These are phyloP conservation scores for Nebria salina DNA, from an alignment of 2,888 invertebrate species.

Conservation along the genomic window DNA sequence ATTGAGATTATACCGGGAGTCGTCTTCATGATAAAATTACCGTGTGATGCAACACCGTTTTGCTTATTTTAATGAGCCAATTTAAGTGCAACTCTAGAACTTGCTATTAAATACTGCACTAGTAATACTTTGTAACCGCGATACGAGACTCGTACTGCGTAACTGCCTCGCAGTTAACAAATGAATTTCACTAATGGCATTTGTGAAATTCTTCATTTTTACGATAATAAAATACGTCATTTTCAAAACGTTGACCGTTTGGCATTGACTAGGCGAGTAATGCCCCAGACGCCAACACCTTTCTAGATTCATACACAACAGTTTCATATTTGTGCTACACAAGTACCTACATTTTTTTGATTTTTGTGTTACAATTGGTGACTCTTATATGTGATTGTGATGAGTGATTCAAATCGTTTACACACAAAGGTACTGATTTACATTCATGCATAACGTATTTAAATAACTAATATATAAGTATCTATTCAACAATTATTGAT, in stretches of 20 bases:
- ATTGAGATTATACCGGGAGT: not conserved
- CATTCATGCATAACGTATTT: no score
- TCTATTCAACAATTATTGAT: no score
- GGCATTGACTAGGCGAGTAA: no score
- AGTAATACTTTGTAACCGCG: not conserved
- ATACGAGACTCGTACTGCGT: not conserved
- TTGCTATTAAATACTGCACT: not conserved
- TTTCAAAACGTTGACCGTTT: not conserved
- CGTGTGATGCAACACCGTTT: not conserved
- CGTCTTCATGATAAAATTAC: not conserved
- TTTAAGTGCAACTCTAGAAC: not conserved
- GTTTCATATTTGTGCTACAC: no score
- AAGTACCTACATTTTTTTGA: no score
- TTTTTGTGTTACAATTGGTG: no score
- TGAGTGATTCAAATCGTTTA: no score
- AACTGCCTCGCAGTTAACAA: not conserved
- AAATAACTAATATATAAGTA: no score
- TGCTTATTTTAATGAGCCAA: not conserved
- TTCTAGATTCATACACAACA: no score
- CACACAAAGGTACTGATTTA: no score
- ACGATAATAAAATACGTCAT: not conserved
- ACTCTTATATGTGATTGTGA: no score
- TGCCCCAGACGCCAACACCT: no score
- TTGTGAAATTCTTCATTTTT: not conserved
- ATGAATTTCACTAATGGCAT: not conserved